These are phyloP conservation scores for Macroglossus sobrinus DNA, from an alignment of 2,113 vertebrate species.

Conservation along the genomic window DNA sequence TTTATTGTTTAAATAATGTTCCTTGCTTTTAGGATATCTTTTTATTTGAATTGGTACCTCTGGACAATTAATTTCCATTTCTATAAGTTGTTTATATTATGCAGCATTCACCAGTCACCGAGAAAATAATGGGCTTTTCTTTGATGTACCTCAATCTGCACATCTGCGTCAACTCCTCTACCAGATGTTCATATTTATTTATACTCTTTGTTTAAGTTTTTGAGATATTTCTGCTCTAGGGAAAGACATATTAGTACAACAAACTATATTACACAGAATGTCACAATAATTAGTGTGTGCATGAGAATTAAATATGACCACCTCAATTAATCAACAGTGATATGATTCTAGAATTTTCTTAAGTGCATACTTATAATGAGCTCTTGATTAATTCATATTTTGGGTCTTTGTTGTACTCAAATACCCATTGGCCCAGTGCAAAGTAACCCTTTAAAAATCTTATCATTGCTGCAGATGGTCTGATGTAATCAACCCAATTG, in stretches of 20 bases:
- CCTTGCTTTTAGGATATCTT: neutral
- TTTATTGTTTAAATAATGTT: neutral
- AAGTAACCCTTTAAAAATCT: neutral
- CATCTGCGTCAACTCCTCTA: conserved; percentile 55
- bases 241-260: conserved; percentile 55
- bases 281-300: conserved; percentile 2
- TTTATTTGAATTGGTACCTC: neutral
- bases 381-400: neutral
- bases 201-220: conserved; percentile 47
- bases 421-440: neutral
- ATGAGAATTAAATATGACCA: conserved; percentile 15
- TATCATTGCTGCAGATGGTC: neutral
- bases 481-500: neutral
- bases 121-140: conserved; percentile 37
- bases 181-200: conserved; percentile 70
- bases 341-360: neutral
- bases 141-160: conserved; percentile 53
- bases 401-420: neutral
- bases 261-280: conserved; percentile 48
- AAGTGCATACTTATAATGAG: neutral
- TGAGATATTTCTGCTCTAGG: conserved; percentile 52
- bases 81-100: conserved; percentile 28
- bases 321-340: conserved; percentile 12
- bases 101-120: neutral
- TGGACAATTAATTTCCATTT: conserved; percentile 44